Conservation (phyloP, 2,888 invertebrate genomes). For the Sarcophaga carnaria region DNA sequence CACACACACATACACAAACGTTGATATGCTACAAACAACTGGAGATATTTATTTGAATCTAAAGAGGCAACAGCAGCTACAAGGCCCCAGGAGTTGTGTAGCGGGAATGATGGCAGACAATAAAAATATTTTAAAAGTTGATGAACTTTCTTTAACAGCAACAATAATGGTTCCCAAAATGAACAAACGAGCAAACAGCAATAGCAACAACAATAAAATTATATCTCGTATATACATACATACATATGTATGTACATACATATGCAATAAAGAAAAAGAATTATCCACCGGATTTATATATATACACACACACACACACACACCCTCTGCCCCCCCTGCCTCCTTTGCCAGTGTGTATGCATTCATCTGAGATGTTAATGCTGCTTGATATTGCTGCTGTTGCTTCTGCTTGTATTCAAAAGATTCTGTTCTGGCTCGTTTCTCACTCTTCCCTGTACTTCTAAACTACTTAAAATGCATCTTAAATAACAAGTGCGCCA, state of each 20-base stretch:
- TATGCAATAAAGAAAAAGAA: conserved; percentile 44
- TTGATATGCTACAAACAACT: conserved; percentile 15
- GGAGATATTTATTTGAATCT: conserved; percentile 24
- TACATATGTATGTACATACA: background rate
- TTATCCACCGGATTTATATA: conserved; percentile 67
- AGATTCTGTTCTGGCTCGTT: conserved; percentile 17
- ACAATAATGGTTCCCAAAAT: conserved; percentile 23
- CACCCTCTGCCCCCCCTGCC: background rate
- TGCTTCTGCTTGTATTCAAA: conserved; percentile 2
- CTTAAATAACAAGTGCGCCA: conserved; percentile 69
- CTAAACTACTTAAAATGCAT: conserved; percentile 68
- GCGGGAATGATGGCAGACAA: conserved; percentile 65
- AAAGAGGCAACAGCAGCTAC: background rate
- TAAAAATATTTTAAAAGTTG: conserved; percentile 67
- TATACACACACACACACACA: background rate
- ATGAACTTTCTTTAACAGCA: conserved; percentile 65
- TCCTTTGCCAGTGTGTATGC: background rate
- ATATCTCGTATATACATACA: too few species aligned
- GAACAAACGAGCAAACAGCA: conserved; percentile 11
- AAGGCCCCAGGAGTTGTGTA: background rate
- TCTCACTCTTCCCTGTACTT: conserved; percentile 40
- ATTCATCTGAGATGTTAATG: background rate
- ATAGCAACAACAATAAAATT: conserved; percentile 2
- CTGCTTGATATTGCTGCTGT: conserved; percentile 13
- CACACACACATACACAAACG: background rate